phyloP scores from a whole-genome alignment of 53 echinoderm and acorn worm genomes.

The Pentamera pediparva region DNA sequence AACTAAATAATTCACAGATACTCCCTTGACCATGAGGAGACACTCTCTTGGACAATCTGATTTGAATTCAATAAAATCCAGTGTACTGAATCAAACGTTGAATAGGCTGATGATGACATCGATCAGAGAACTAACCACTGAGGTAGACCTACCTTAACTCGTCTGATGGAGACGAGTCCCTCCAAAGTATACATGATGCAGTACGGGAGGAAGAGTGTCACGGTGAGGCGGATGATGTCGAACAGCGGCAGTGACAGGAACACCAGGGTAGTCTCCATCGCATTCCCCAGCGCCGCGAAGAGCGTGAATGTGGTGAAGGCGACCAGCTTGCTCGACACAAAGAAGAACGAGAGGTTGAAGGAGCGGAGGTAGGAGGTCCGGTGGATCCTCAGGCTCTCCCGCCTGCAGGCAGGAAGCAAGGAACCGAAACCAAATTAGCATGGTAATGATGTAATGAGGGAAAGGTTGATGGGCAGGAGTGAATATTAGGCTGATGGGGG shows the following conservation, averaged over 20 bases:
- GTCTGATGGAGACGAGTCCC: slow-evolving; percentile 54
- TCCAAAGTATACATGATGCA: slow-evolving; percentile 69
- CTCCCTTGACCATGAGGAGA: too few relatives aligned
- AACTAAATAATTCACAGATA: too few relatives aligned
- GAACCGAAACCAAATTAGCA: too few relatives aligned
- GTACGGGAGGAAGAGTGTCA: slow-evolving; percentile 61
- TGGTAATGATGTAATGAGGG: too few relatives aligned
- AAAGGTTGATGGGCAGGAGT: too few relatives aligned
- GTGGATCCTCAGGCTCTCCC: slow-evolving; percentile 60
- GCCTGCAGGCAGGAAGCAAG: too few relatives aligned
- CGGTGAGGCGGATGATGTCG: slow-evolving; percentile 56
- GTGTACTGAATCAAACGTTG: too few relatives aligned
- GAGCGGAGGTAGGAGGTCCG: slow-evolving; percentile 55
- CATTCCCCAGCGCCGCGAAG: slow-evolving; percentile 65
- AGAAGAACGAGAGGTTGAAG: slow-evolving; percentile 69
- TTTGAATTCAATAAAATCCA: too few relatives aligned
- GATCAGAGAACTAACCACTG: too few relatives aligned
- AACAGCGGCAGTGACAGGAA: slow-evolving; percentile 70
- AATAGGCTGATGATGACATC: too few relatives aligned
- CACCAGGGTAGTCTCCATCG: slow-evolving; percentile 57
- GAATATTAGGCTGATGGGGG: too few relatives aligned
- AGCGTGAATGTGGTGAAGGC: slow-evolving; percentile 65
- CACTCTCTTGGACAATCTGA: too few relatives aligned
- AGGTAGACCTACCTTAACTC: slow-evolving; percentile 89
- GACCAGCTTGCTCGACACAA: slow-evolving; percentile 44